Evolutionary conservation across 2,113 vertebrate genomes (phyloP).

Genomic region (Eonycteris spelaea): DNA sequence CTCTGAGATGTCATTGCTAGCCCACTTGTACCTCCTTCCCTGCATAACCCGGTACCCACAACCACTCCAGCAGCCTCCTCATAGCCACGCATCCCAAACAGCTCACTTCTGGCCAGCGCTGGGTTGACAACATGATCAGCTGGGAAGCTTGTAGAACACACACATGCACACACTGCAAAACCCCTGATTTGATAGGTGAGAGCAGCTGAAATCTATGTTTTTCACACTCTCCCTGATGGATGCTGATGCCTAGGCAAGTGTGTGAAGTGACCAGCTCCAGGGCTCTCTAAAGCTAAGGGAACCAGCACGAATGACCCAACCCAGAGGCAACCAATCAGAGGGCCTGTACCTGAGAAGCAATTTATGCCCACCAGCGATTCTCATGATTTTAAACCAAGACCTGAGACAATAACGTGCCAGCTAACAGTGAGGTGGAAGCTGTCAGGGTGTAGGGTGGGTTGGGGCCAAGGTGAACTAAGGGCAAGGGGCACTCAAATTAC

Average conservation of each 20-base stretch:
- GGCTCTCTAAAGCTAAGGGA: neutral
- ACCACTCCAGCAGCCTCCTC: neutral
- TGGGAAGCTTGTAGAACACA: neutral
- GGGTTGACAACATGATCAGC: neutral
- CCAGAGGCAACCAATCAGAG: neutral
- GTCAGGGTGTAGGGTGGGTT: neutral
- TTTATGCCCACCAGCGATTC: neutral
- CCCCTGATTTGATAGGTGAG: neutral
- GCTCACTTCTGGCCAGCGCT: neutral
- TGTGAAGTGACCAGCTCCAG: neutral
- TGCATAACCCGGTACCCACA: neutral
- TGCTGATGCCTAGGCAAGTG: neutral
- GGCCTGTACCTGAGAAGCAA: neutral
- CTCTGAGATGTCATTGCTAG: neutral
- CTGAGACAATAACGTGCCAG: neutral
- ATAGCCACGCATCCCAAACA: neutral
- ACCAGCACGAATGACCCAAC: neutral
- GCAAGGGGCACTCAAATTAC: neutral
- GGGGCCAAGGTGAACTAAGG: neutral
- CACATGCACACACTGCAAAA: neutral
- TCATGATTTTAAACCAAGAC: neutral
- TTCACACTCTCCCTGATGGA: neutral
- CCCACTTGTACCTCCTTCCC: rapidly evolving
- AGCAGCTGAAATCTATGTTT: neutral
- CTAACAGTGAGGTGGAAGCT: neutral